Base-by-base conservation (phyloP, 2,797 vertebrate species). In the Lepus oiostolus region DNA sequence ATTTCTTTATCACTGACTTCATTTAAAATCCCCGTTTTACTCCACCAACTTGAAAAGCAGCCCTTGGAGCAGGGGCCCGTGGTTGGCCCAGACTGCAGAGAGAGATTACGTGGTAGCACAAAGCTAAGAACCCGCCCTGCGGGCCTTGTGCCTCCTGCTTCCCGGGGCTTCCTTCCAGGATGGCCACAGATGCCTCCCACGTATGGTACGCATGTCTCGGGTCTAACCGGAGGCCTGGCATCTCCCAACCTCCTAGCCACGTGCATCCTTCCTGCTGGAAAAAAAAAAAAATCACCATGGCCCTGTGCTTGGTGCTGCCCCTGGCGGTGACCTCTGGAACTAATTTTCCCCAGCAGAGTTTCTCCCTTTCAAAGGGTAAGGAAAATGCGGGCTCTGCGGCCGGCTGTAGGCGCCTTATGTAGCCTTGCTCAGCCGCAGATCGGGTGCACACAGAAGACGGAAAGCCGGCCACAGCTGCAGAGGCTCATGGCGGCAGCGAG, bases 241-340 rank as follows among this genome's bases (percentile, higher is more conserved):
- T 24, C 71, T 38, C 58, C 60, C 74, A 47, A 30, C 4, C 14
- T 38, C 35, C 62, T 47, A 13, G 4, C 4, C 1, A 7, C 14
- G 32, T 7, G 50, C 38, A 30, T 32, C 72, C 21, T 35, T 35
- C 16, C 0, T 0, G 24, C 71, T 7, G 10, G 6, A 28, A 50
- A 26, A 52, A 50, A n/a, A 2, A 6, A 81, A n/a, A 28, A 52
- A 42, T 5, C 4, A 7, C 77, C 26, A 28, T 9, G 1, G 1
- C 85, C 0, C 11, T 28, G 14, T 1, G 21, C n/a, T 10, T 8
- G 28, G 4, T 0, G 9, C 42, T 16, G 54, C 38, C 84, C 28
- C 4, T 0, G 1, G 26, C 28, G 1, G 0, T 3, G 32, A 2
- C 54, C 26, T 38, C 76, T 9, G 26, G 76, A 76, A 21, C 5